Evolutionary conservation across 2,797 vertebrate species (phyloP).

Genomic region (Cyclura pinguis): DNA sequence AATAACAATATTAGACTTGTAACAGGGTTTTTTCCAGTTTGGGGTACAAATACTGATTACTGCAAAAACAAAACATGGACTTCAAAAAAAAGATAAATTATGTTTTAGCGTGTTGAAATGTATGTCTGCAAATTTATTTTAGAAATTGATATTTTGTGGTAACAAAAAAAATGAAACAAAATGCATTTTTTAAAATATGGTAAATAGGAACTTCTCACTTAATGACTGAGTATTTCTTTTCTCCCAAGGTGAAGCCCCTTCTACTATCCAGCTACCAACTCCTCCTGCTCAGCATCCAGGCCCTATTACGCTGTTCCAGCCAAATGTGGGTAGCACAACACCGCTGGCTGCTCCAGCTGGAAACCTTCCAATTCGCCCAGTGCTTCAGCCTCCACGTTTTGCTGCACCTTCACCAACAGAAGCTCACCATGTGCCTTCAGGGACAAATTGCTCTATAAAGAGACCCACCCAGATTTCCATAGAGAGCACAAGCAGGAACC

Average conservation of each 20-base stretch:
- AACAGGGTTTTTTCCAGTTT: not conserved
- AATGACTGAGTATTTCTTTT: constrained; percentile 62
- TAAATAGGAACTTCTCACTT: not conserved
- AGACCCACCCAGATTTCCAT: constrained; percentile 70
- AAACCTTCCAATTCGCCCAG: constrained; percentile 65
- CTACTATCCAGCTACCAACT: constrained; percentile 68
- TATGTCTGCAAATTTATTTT: not conserved
- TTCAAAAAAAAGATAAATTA: not conserved
- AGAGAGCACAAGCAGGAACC: constrained; percentile 71
- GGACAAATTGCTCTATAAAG: constrained; percentile 67
- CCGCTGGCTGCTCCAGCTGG: constrained; percentile 71
- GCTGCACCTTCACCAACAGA: constrained; percentile 70
- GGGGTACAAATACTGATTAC: not conserved
- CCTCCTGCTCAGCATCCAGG: constrained; percentile 71
- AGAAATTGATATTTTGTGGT: not conserved
- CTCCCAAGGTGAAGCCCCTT: constrained; percentile 75
- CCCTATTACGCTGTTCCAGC: constrained; percentile 78
- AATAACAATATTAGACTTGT: not conserved
- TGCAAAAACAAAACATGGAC: not conserved
- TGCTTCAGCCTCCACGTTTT: constrained; percentile 71
- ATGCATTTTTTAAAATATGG: constrained; percentile 29
- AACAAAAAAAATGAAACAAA: not conserved
- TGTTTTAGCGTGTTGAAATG: not conserved
- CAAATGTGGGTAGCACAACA: constrained; percentile 67
- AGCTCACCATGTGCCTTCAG: constrained; percentile 60